phyloP scores from a whole-genome alignment of 2,113 vertebrate species.

The Melanocharis versteri region DNA sequence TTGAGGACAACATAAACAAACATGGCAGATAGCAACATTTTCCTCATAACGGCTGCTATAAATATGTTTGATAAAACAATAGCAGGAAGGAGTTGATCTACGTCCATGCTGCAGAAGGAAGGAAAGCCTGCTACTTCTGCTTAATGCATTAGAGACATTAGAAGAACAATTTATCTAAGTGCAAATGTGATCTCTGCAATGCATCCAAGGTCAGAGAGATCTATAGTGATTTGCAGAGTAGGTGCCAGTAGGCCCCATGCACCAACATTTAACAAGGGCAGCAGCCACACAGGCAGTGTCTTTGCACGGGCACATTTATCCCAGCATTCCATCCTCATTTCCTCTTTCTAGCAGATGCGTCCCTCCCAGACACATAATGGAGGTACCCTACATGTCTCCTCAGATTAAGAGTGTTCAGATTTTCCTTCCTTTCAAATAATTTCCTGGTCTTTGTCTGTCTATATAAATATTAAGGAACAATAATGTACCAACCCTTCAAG shows the following conservation, averaged over 20 bases:
- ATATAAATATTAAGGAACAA: neutral
- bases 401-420: neutral
- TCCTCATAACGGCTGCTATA: slow-evolving; percentile 5
- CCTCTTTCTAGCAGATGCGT: neutral
- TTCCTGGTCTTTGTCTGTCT: neutral
- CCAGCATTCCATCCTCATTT: neutral
- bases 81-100: slow-evolving; percentile 62
- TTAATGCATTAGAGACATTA: neutral
- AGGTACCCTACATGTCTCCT: neutral
- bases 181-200: neutral
- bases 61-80: slow-evolving; percentile 62
- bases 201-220: neutral
- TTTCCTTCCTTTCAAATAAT: neutral
- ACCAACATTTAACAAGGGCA: neutral
- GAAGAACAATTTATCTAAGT: slow-evolving; percentile 1
- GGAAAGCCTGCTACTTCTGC: slow-evolving; percentile 1
- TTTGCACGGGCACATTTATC: neutral
- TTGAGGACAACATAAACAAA: neutral
- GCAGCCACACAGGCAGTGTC: neutral
- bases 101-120: slow-evolving; percentile 30
- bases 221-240: neutral
- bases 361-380: neutral
- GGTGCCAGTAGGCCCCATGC: neutral
- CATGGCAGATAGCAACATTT: neutral
- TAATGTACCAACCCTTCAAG: neutral